Evolutionary conservation across 2,797 vertebrate genomes (phyloP), one percentile per base, ranked within the genome.

Genomic region (Squalus acanthias): DNA sequence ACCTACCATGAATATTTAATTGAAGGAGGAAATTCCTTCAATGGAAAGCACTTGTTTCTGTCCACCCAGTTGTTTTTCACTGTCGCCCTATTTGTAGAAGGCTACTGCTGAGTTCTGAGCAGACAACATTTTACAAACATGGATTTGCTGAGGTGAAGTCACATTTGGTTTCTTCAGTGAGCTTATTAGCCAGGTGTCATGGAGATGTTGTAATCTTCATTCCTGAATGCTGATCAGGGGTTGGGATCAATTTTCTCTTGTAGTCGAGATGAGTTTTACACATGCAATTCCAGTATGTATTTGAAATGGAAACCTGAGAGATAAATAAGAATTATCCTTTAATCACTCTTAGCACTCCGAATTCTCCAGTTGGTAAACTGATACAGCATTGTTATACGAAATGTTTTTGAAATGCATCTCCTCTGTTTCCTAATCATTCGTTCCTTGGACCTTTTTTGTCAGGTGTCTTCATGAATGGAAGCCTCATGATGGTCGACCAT

Each of bases 401-500:
- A 65, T 93, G 7, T 9, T 17, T 65, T 93, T 93, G 63, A 65
- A 82, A 20, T 85, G 46, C 20, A 85, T 24, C 46, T 82, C 76
- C 13, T 93, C 63, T 9, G 12, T 69, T 46, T 69, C 69, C 57
- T 89, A 57, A 69, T 65, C 15, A 39, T 33, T 96, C 88, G 60
- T 46, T 88, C 13, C 29, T n/a, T 53, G 63, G 53, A 26, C 96
- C 96, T 96, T 96, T 96, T 96, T 93, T 70, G 87, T 65, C 97
- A 99, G 99, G 97, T 99, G 99, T 98, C 98, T 99, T 33, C 99
- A 99, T n/a, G 99, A 99, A 96, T 98, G 99, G 98, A 98, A 98
- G 72, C 99, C 99, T 92, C 99, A 99, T 12, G 98, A 98, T 67
- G 99, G 99, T 46, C 98, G 98, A 9, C 99, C 99, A 53, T 98